Evolutionary conservation across 1,140 invertebrate species (phyloP).

Genomic region (Drosophila parvula): DNA sequence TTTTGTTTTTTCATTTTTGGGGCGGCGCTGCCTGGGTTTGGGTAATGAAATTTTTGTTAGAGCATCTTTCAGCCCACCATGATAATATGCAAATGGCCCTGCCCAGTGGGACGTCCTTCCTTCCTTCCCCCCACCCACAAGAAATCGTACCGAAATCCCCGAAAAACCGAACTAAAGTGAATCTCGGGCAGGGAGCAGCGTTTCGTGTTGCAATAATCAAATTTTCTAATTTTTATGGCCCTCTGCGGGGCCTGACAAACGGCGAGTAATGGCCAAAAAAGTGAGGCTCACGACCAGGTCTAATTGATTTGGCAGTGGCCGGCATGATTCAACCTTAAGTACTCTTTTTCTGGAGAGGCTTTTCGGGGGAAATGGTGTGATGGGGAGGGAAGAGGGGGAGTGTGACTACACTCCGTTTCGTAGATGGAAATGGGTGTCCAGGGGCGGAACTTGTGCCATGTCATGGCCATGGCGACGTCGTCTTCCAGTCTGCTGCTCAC

Average conservation of each 20-base stretch:
- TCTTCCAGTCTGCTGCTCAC: slow-evolving; percentile 77
- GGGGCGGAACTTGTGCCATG: slow-evolving; percentile 59
- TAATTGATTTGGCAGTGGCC: slow-evolving; percentile 75
- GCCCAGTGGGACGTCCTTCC: slow-evolving; percentile 45
- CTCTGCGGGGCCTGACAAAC: slow-evolving; percentile 57
- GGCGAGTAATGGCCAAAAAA: slow-evolving; percentile 61
- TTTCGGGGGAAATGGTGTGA: slow-evolving; percentile 23
- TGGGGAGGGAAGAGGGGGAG: not conserved
- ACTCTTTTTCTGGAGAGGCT: slow-evolving; percentile 49
- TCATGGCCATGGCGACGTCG: slow-evolving; percentile 71
- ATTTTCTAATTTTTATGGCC: slow-evolving; percentile 83
- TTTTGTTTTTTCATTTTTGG: slow-evolving; percentile 5
- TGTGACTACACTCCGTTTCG: slow-evolving; percentile 4
- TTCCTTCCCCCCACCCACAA: no score
- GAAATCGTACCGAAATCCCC: not conserved
- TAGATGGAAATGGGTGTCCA: slow-evolving; percentile 33
- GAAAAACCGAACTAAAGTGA: slow-evolving; percentile 42
- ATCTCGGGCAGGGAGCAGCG: slow-evolving; percentile 46
- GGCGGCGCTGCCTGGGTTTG: slow-evolving; percentile 39
- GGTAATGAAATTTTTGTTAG: slow-evolving; percentile 78
- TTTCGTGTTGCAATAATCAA: slow-evolving; percentile 80
- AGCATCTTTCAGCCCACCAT: slow-evolving; percentile 61
- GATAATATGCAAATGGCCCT: slow-evolving; percentile 78
- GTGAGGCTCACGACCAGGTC: slow-evolving; percentile 62
- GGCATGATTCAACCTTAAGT: slow-evolving; percentile 53